Base-by-base conservation (phyloP, 2,888 invertebrate species). In the Lutraria lutraria region DNA sequence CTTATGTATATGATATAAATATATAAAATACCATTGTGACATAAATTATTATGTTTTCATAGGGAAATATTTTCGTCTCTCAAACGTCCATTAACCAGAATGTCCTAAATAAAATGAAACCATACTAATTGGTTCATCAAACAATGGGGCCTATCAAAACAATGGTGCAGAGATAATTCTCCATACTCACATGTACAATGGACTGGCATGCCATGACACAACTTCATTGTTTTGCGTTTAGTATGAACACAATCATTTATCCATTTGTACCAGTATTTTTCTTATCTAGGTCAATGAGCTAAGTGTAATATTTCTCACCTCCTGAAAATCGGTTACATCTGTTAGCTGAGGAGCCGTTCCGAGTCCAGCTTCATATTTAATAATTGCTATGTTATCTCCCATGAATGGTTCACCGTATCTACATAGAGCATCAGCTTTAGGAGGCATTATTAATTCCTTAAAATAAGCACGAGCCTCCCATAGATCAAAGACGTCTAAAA, bases 401-500 rank as follows among this genome's bases (percentile, higher is more conserved):
- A 90, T 86, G 89, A 93, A 94, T 16, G 93, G 93, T 21, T 89
- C 83, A n/a, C 94, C 95, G 89, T 92, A 93, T 29, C 94, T 88
- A 87, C 94, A 95, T 16, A 89, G 81, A 0, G 91, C 84, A 6
- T 88, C 85, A 0, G 87, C 80, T 10, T 68, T 86, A 15, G 94
- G 94, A 0, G 95, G 95, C 83, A 94, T 88, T 31, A 92, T 81
- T 0, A 95, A 72, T 13, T 89, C 72, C 25, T 86, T 87, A 76
- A 94, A 92, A 21, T 81, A 81, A 16, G 93, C 94, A 13, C 83
- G 85, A 15, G 92, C 87, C 13, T 86, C 83, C 93, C 93, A 94
- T 0, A 91, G 86, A 63, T 89, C 76, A 68, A 92, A 93, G 15
- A 91, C 88, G n/a, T 88, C 85, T 2, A 89, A 60, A 19, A 86